These are phyloP conservation scores for Lasioglossum vierecki DNA, from an alignment of 2,888 invertebrate species.

Conservation along the genomic window DNA sequence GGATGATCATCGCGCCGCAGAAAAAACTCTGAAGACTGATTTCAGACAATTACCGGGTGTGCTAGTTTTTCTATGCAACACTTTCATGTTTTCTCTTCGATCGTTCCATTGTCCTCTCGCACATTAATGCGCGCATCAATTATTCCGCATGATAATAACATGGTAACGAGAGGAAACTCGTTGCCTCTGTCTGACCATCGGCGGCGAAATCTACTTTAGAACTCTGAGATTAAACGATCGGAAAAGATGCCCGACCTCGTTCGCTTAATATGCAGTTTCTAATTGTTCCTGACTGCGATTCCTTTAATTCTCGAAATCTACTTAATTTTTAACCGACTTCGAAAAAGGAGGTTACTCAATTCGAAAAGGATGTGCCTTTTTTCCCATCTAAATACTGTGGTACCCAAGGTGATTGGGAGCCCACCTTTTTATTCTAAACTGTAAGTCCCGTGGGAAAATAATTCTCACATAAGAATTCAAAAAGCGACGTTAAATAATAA, in stretches of 20 bases:
- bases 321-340: not conserved
- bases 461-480: too few species aligned
- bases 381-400: too few species aligned
- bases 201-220: not conserved
- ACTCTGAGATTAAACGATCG: not conserved
- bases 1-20: not conserved
- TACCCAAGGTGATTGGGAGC: too few species aligned
- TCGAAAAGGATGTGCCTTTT: too few species aligned
- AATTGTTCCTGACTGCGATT: not conserved
- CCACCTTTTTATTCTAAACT: too few species aligned
- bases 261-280: not conserved
- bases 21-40: not conserved
- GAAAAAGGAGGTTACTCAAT: too few species aligned
- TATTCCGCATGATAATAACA: not conserved
- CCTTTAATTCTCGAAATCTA: not conserved
- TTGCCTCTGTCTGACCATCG: not conserved
- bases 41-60: not conserved
- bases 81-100: constrained; percentile 20
- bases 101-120: not conserved
- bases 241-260: not conserved
- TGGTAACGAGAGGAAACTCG: not conserved
- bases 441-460: too few species aligned
- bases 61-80: not conserved
- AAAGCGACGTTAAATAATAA: too few species aligned
- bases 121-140: not conserved